These are phyloP conservation scores for Enteromius fasciolatus DNA, from an alignment of 2,797 vertebrate genomes.

Conservation along the genomic window DNA sequence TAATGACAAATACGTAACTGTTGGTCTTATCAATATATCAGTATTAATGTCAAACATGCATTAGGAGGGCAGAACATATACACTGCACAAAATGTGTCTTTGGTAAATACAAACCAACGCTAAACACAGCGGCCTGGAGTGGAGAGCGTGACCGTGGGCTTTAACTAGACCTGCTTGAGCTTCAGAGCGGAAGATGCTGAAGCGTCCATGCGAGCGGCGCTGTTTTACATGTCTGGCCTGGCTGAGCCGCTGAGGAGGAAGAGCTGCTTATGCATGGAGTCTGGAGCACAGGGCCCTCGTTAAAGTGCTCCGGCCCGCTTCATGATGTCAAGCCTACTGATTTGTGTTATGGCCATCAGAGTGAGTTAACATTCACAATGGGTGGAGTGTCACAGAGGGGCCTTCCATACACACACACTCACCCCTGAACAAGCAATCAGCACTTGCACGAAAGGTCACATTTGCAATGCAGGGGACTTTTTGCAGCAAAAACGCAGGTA, in stretches of 20 bases:
- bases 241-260: slow-evolving; percentile 11
- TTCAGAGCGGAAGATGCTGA: slow-evolving; percentile 69
- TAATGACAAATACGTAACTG: neutral
- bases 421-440: slow-evolving; percentile 87
- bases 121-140: no score
- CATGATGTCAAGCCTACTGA: slow-evolving; percentile 87
- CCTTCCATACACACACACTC: slow-evolving; percentile 41
- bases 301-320: slow-evolving; percentile 75
- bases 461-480: slow-evolving; percentile 91
- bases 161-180: slow-evolving; percentile 28
- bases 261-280: slow-evolving; percentile 41
- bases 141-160: neutral
- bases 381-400: slow-evolving; percentile 62
- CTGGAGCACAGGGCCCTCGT: slow-evolving; percentile 78
- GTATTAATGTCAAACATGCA: neutral
- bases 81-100: neutral
- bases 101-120: neutral
- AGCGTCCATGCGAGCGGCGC: slow-evolving; percentile 74
- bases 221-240: slow-evolving; percentile 55
- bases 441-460: slow-evolving; percentile 95
- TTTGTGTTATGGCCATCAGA: slow-evolving; percentile 89
- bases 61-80: neutral
- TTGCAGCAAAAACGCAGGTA: slow-evolving; percentile 82
- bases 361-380: slow-evolving; percentile 87
- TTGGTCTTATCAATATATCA: neutral